Percentiles rank a stretch among this genome's conserved stretches.
Evolutionary conservation across 2,888 invertebrate genomes (phyloP).

Genomic region (Anoncus sp.): DNA sequence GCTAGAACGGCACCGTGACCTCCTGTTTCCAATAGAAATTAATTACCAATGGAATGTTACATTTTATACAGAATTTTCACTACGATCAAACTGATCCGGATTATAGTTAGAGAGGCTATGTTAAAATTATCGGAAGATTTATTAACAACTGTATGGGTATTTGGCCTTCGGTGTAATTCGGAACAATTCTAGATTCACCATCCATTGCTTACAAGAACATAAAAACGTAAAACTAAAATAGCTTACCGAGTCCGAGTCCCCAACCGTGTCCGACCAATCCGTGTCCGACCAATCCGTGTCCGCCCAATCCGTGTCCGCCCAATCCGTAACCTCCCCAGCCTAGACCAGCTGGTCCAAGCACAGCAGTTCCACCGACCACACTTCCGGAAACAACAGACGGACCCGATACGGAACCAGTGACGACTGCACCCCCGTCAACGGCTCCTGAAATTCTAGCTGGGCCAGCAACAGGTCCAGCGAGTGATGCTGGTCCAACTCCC

Average conservation of each 20-base stretch:
- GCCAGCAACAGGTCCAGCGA: conserved; percentile 78
- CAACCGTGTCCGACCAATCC: conserved; percentile 50
- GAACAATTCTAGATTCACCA: not conserved
- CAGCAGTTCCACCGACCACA: conserved; percentile 75
- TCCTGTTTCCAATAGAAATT: conserved; percentile 61
- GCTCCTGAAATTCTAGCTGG: conserved; percentile 80
- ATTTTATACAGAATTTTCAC: not conserved
- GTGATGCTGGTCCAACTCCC: conserved; percentile 73
- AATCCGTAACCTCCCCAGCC: conserved; percentile 58
- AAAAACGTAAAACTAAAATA: not conserved
- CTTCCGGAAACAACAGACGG: conserved; percentile 79
- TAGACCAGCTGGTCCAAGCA: conserved; percentile 71
- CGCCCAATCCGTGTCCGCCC: conserved; percentile 59
- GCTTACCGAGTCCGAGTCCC: conserved; percentile 54
- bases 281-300: conserved; percentile 56
- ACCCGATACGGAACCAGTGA: conserved; percentile 80
- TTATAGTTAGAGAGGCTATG: too few relatives aligned
- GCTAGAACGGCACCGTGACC: conserved; percentile 76
- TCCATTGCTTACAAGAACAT: not conserved
- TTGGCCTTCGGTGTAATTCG: not conserved
- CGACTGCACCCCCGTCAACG: conserved; percentile 80
- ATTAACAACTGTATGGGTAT: too few relatives aligned
- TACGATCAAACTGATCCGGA: not conserved
- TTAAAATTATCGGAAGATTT: not conserved
- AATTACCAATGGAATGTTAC: not conserved